Percentiles rank a stretch among this genome's conserved stretches.
Evolutionary conservation across 2,113 vertebrate genomes (phyloP).

Genomic region (Ariopsis seemanni): DNA sequence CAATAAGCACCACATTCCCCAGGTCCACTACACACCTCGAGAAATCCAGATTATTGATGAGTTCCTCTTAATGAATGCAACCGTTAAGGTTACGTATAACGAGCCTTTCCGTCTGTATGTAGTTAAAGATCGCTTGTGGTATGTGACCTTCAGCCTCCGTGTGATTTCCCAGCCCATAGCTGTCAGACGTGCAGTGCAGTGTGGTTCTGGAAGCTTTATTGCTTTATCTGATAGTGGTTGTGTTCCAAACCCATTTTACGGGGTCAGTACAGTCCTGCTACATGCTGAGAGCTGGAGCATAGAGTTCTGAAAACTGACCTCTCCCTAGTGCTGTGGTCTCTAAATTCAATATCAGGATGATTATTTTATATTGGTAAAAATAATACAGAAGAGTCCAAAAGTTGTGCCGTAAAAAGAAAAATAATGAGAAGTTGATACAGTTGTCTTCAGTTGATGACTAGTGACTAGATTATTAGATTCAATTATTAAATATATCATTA

Average conservation of each 20-base stretch:
- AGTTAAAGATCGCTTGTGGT: constrained; percentile 38
- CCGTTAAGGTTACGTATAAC: constrained; percentile 36
- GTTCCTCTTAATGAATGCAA: constrained; percentile 36
- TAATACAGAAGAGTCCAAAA: background rate
- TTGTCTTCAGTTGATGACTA: background rate
- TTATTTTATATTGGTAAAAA: background rate
- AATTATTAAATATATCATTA: no score
- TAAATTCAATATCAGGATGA: background rate
- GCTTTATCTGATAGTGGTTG: constrained; percentile 39
- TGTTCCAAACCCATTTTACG: constrained; percentile 24
- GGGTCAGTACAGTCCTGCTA: constrained; percentile 14
- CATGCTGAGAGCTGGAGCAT: constrained; percentile 10
- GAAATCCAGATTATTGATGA: constrained; percentile 27
- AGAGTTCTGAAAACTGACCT: background rate
- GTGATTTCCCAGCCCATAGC: background rate
- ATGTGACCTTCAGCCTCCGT: constrained; percentile 2
- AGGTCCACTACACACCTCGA: background rate
- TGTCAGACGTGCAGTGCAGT: background rate
- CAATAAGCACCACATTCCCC: constrained; percentile 39
- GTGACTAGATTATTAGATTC: background rate
- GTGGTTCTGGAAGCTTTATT: constrained; percentile 33
- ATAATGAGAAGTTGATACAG: background rate
- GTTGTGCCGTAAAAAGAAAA: background rate
- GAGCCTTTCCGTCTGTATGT: constrained; percentile 42
- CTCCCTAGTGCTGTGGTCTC: background rate